A percentile compares a stretch with the other conserved stretches of the same genome.
Conservation (phyloP, 1,140 invertebrate species). For the Lordiphosa clarofinis region DNA sequence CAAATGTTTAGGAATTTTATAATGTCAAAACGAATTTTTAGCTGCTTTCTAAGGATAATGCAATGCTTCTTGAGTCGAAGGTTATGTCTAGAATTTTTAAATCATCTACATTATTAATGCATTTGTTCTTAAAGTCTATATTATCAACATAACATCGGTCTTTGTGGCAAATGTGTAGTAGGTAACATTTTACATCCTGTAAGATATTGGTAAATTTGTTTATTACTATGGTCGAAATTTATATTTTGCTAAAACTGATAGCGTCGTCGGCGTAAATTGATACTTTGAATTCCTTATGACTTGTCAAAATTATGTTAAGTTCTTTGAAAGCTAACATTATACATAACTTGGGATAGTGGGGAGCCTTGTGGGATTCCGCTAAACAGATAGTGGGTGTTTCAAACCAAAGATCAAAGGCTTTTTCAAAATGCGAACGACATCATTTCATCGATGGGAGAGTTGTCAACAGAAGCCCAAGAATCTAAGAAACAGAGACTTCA, state of each 20-base stretch:
- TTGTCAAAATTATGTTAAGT: slow-evolving; percentile 15
- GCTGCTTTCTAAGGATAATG: slow-evolving; percentile 7
- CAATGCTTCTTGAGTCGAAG: slow-evolving; percentile 8
- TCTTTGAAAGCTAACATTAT: slow-evolving; percentile 31
- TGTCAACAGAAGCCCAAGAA: too few species aligned
- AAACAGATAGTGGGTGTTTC: slow-evolving; percentile 5
- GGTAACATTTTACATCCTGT: slow-evolving; percentile 6
- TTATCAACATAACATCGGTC: background rate
- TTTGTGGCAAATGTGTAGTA: slow-evolving; percentile 5
- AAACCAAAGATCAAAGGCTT: slow-evolving; percentile 13
- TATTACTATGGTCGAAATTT: background rate
- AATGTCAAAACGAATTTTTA: slow-evolving; percentile 8
- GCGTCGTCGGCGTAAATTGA: slow-evolving; percentile 24
- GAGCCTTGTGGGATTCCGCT: slow-evolving; percentile 31
- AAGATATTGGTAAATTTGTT: slow-evolving; percentile 2
- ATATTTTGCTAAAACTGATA: slow-evolving; percentile 22
- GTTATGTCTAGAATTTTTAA: too few species aligned
- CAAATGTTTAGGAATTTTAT: slow-evolving; percentile 2
- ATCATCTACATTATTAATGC: background rate
- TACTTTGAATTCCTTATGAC: slow-evolving; percentile 15
- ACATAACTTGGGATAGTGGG: slow-evolving; percentile 26
- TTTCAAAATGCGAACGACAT: too few species aligned
- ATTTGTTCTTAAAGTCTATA: slow-evolving; percentile 10
- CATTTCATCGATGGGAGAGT: too few species aligned
- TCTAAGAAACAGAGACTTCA: too few species aligned